Base-by-base conservation (phyloP, 1,140 invertebrate genomes). In the Rhizoglyphus robini region DNA sequence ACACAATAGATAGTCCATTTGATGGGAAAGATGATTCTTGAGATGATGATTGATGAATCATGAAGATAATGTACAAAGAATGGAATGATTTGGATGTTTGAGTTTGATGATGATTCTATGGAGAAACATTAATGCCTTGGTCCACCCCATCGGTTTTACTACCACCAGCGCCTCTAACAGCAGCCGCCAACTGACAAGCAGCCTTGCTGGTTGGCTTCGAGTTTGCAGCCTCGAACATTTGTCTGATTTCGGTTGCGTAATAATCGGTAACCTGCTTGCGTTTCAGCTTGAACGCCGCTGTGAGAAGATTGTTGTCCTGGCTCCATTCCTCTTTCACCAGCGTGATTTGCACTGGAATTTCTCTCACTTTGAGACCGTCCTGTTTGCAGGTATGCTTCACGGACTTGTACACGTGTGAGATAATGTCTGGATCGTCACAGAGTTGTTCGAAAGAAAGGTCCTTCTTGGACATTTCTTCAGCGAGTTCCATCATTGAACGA, bases 371-470 rank as follows among this genome's bases (percentile, higher is more conserved):
- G 0, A 71, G 62, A 38, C 38, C 31, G 20, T 4, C 25, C 2
- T 13, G 3, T 61, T 41, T n/a, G 36, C 46, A 36, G 20, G n/a
- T 15, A 20, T 46, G n/a, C 23, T 15, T 30, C 13, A 65, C 18
- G 5, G 23, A n/a, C 18, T 61, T 25, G 23, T 38, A 32, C 3
- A 65, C 36, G 29, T 13, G 25, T 11, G 27, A 20, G 32, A 30
- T 54, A 0, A 94, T 75, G 18, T 78, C 73, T 0, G 79, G 71
- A 74, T 64, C 83, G 83, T 62, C 82, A 79, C 4, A 92, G 76
- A 67, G 64, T 48, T 66, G 79, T 72, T 78, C 78, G 67, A 76
- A 90, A 90, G 1, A 93, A 91, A n/a, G n/a, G n/a, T n/a, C n/a
- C n/a, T n/a, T n/a, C n/a, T n/a, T n/a, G n/a, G n/a, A 48, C 84